These are phyloP conservation scores for Lobophora halterata DNA, from an alignment of 2,888 invertebrate genomes.

Conservation along the genomic window DNA sequence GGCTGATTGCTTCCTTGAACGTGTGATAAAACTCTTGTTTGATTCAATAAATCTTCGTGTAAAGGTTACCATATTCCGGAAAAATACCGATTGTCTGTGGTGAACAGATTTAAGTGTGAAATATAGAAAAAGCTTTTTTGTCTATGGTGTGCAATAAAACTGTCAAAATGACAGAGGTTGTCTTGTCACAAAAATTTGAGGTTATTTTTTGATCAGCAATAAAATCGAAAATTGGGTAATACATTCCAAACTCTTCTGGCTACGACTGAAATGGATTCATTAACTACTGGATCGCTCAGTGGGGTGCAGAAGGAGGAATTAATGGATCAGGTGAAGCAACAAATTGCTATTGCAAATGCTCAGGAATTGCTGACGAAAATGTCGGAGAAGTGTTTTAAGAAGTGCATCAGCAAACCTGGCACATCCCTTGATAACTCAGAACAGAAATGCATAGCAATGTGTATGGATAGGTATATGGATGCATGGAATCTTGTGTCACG, in stretches of 20 bases:
- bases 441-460: slow-evolving; percentile 98
- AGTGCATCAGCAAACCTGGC: slow-evolving; percentile 95
- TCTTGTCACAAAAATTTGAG: slow-evolving; percentile 40
- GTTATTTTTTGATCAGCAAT: slow-evolving; percentile 43
- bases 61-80: no score
- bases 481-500: slow-evolving; percentile 96
- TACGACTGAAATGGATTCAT: slow-evolving; percentile 77
- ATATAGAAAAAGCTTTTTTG: no score
- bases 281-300: slow-evolving; percentile 79
- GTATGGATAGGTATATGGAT: slow-evolving; percentile 99
- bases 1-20: no score
- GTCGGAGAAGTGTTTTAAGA: slow-evolving; percentile 98
- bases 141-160: no score
- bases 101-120: no score
- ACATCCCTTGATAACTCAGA: slow-evolving; percentile 93
- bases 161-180: no score
- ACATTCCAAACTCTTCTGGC: slow-evolving; percentile 17
- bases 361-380: slow-evolving; percentile 97
- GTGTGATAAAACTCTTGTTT: no score
- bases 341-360: slow-evolving; percentile 95
- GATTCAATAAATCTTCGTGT: no score
- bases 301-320: slow-evolving; percentile 90
- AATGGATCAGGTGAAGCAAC: slow-evolving; percentile 97
- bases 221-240: slow-evolving; percentile 33
- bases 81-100: no score